Base-by-base conservation (phyloP, 2,888 invertebrate species). In the Tetrapedia diversipes region DNA sequence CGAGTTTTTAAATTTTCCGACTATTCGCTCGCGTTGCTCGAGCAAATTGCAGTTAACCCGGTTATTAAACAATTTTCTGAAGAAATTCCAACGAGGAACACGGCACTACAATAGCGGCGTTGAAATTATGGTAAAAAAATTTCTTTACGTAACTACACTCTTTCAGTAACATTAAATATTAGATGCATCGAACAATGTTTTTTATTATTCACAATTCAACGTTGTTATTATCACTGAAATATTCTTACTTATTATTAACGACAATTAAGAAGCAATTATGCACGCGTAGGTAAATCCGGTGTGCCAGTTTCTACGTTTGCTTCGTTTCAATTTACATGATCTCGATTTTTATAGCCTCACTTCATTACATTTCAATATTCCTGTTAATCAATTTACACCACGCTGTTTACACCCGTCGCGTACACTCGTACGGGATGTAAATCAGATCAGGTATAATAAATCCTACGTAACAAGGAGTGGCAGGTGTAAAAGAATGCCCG, bases 391-490 rank as follows among this genome's bases (percentile, higher is more conserved):
- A 16, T 64, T 3, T 39, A n/a, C 41, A 41, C 14, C 0, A 8
- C 3, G 8, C 11, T 53, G 29, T 19, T 53, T 32, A 6, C 3
- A 32, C 53, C 1, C 10, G 10, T 8, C 16, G 24, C 8, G 32
- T 29, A 32, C 24, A 29, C 43, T 54, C 39, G 45, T 2, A 19
- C n/a, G 1, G 32, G 22, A 56, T 45, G 16, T 24, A 56, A 34
- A 64, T 64, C 19, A 59, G 24, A 59, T n/a, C n/a, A n/a, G n/a
- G 22, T 47, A 49, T 14, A 49, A 37, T 29, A 27, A 67, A 59
- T 51, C 39, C 54, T 49, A 59, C 37, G 29, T 63, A 63, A 45
- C n/a, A 43, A 69, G 53, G 27, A 53, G n/a, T 37, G 63, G 41
- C 53, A 34, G 22, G 19, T 60, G 53, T 37, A 43, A 56, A 24